These are phyloP conservation scores for Pantherophis guttatus DNA, from an alignment of 2,113 vertebrate genomes.

Conservation along the genomic window DNA sequence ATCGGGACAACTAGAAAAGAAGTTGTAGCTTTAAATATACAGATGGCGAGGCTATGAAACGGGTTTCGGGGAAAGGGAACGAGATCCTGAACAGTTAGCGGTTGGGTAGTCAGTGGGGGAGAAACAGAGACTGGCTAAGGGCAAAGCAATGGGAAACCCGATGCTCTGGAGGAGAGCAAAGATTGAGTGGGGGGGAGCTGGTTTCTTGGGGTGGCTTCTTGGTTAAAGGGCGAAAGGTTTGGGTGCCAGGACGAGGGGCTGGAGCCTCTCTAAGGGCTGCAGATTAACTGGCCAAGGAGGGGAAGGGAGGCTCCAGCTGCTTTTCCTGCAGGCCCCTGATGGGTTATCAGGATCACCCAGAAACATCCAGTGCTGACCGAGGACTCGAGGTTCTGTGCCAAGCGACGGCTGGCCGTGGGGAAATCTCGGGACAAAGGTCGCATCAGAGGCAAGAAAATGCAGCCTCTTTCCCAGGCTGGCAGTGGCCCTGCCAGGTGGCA, in stretches of 20 bases:
- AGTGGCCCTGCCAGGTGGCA: not conserved
- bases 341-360: not conserved
- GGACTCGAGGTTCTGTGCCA: not conserved
- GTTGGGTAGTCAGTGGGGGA: not conserved
- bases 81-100: not conserved
- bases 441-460: not conserved
- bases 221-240: not conserved
- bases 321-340: not conserved
- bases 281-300: not conserved
- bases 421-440: too few relatives aligned
- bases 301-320: not conserved
- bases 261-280: not conserved
- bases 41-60: constrained; percentile 43
- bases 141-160: not conserved
- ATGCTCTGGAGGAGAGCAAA: not conserved
- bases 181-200: not conserved
- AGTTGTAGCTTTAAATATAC: constrained; percentile 39
- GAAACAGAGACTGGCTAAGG: not conserved
- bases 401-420: too few relatives aligned
- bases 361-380: not conserved
- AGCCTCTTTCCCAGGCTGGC: not conserved
- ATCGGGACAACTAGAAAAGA: constrained; percentile 50
- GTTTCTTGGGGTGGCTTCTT: not conserved
- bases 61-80: constrained; percentile 28
- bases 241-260: not conserved